Base-by-base conservation (phyloP, 2,797 vertebrate species). In the Centropyge bicolor region DNA sequence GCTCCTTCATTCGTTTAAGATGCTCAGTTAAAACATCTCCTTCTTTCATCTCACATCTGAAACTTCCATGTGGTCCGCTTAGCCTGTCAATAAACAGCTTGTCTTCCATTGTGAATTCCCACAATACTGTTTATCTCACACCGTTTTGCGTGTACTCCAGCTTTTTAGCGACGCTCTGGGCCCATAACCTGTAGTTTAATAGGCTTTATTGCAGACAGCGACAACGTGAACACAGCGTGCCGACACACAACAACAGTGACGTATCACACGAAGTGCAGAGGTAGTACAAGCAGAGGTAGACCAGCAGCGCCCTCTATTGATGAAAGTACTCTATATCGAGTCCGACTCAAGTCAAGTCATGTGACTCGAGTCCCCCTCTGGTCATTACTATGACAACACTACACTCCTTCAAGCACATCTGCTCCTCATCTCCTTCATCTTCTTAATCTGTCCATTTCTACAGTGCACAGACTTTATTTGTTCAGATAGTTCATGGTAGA, bases 391-490 rank as follows among this genome's bases (percentile, higher is more conserved):
- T 17, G 35, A 43, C 57, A 27, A 70, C 60, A 57, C 61, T 60
- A 10, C 36, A 19, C 24, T 64, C 40, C 41, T 49, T 22, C 6
- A 20, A 46, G 43, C 36, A 46, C 51, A 57, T 76, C 54, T 67
- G 74, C 68, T 49, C 31, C 35, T 9, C 24, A 14, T 3, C 35
- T 59, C 14, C 19, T 65, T 56, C 2, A 31, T 31, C 27, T 31
- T 31, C 4, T 31, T 14, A 40, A 14, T 8, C 0, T 31, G 27
- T 31, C 5, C 9, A 51, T 51, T 3, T 38, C 16, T 65, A 2
- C 41, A 43, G 45, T 24, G 16, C 7, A 22, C 19, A 70, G 11
- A 54, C 43, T 2, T 62, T 27, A 57, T 71, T 71, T 71, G 56
- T 51, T 61, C 69, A 51, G 56, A 10, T 51, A 4, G 27, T 31